A percentile compares a stretch with the other conserved stretches of the same genome.
These are phyloP conservation scores for Philaethria dido DNA, from an alignment of 2,888 invertebrate genomes.

Conservation along the genomic window DNA sequence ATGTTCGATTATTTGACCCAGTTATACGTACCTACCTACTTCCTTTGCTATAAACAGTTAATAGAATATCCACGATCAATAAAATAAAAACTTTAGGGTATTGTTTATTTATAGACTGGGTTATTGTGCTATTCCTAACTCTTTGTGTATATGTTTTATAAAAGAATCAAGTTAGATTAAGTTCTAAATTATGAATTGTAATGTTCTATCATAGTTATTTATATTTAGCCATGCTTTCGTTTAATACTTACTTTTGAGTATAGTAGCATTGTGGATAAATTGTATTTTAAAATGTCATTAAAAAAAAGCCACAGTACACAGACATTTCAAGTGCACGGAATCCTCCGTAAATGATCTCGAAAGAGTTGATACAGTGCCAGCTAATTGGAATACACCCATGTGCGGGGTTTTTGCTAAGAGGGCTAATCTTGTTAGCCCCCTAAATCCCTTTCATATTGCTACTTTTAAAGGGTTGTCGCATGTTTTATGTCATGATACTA, in stretches of 20 bases:
- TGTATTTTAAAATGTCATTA: slow-evolving; percentile 31
- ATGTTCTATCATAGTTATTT: not conserved
- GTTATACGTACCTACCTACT: slow-evolving; percentile 69
- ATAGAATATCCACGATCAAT: slow-evolving; percentile 71
- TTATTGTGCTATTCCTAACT: slow-evolving; percentile 19
- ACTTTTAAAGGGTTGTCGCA: slow-evolving; percentile 63
- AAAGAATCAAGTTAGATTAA: not conserved
- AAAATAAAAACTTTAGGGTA: slow-evolving; percentile 56
- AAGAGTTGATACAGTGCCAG: slow-evolving; percentile 81
- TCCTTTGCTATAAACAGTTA: slow-evolving; percentile 80
- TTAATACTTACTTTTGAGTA: not conserved
- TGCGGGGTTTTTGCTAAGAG: slow-evolving; percentile 78
- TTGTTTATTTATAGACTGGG: slow-evolving; percentile 45
- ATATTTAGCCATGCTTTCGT: not conserved
- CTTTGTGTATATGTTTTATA: no score
- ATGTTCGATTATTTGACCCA: slow-evolving; percentile 76
- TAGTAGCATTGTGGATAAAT: not conserved
- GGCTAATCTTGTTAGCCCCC: slow-evolving; percentile 75
- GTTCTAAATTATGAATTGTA: not conserved
- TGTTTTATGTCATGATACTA: slow-evolving; percentile 4
- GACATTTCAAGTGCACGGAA: not conserved
- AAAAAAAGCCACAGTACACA: slow-evolving; percentile 10
- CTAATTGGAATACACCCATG: slow-evolving; percentile 82
- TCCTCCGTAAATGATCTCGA: slow-evolving; percentile 30
- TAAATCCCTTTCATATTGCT: slow-evolving; percentile 60